Evolutionary conservation across 2,797 vertebrate genomes (phyloP).

Genomic region (Melanotaenia maccullochi): DNA sequence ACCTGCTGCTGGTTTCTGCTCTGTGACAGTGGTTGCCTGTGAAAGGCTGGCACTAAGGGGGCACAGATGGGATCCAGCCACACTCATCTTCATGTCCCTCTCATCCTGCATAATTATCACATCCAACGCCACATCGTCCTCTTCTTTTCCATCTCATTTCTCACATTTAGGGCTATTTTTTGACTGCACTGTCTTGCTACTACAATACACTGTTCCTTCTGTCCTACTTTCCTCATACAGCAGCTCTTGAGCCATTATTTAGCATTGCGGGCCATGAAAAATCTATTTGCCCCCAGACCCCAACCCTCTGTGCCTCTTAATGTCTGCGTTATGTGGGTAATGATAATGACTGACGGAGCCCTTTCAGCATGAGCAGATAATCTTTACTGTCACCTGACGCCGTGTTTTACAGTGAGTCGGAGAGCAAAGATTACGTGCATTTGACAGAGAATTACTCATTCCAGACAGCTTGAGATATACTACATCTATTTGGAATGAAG

Average conservation of each 20-base stretch:
- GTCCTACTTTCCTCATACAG: conserved; percentile 42
- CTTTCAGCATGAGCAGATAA: conserved; percentile 51
- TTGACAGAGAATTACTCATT: conserved; percentile 53
- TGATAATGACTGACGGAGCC: conserved; percentile 53
- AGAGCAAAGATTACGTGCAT: conserved; percentile 52
- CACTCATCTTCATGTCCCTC: conserved; percentile 68
- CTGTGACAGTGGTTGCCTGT: conserved; percentile 42
- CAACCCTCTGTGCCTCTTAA: conserved; percentile 38
- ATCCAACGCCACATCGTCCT: conserved; percentile 49
- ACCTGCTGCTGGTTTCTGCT: conserved; percentile 48
- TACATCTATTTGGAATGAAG: conserved; percentile 49
- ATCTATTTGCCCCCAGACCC: conserved; percentile 47
- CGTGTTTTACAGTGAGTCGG: conserved; percentile 33
- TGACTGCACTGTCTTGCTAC: conserved; percentile 39
- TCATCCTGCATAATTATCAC: conserved; percentile 71
- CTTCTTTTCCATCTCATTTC: conserved; percentile 53
- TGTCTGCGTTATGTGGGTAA: conserved; percentile 39
- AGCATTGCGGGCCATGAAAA: conserved; percentile 22
- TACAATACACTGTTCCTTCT: conserved; percentile 18
- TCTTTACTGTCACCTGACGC: conserved; percentile 59
- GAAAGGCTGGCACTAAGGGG: conserved; percentile 60
- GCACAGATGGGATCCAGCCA: conserved; percentile 73
- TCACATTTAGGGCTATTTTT: conserved; percentile 54
- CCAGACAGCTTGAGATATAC: conserved; percentile 31
- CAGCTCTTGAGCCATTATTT: conserved; percentile 41